phyloP scores from a whole-genome alignment of 2,888 invertebrate genomes.

The Athalia circularis region DNA sequence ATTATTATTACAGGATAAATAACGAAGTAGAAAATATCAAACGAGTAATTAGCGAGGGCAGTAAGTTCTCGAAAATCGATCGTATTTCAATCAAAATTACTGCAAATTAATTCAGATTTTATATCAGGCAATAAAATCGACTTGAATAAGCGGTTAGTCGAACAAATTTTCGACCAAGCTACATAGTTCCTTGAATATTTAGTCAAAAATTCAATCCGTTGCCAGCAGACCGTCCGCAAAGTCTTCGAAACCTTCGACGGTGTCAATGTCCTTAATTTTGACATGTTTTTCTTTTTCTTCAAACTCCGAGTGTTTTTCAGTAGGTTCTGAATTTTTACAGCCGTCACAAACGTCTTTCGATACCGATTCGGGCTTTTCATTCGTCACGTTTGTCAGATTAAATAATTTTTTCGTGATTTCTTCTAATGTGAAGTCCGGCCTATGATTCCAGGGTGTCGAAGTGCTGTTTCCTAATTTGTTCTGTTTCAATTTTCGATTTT shows the following conservation, averaged over 20 bases:
- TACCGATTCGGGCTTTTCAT: neutral
- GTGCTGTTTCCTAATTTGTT: neutral
- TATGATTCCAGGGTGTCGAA: constrained; percentile 22
- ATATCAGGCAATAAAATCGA: neutral
- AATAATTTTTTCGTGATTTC: constrained; percentile 20
- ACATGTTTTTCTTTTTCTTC: neutral
- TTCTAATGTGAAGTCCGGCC: constrained; percentile 21
- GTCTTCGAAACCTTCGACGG: constrained; percentile 63
- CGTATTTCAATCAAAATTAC: neutral
- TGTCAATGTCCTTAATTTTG: constrained; percentile 59
- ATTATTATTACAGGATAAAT: neutral
- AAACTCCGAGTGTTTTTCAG: constrained; percentile 52
- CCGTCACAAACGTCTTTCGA: neutral
- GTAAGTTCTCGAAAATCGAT: neutral
- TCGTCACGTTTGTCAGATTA: neutral
- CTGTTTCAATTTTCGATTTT: neutral
- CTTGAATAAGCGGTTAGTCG: neutral
- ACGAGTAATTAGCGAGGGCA: neutral
- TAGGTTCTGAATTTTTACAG: constrained; percentile 2
- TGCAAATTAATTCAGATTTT: neutral
- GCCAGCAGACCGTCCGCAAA: constrained; percentile 63
- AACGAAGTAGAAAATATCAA: neutral
- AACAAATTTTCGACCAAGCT: no score
- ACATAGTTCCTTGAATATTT: neutral
- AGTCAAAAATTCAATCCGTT: constrained; percentile 53